phyloP scores from a whole-genome alignment of 2,797 vertebrate genomes.

The Ctenochaetus hawaiiensis region DNA sequence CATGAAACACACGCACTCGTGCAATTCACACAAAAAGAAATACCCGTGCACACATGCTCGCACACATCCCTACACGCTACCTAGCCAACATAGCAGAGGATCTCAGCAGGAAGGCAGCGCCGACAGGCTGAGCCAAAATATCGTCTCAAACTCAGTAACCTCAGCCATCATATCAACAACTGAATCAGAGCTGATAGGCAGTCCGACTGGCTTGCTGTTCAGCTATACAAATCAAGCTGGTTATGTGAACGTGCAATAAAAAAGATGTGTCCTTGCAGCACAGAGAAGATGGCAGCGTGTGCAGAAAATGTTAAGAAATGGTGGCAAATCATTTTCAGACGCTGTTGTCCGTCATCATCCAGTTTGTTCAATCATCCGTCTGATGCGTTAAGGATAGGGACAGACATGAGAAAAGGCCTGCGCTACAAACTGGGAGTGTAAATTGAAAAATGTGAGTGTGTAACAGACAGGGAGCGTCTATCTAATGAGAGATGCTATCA shows the following conservation, averaged over 20 bases:
- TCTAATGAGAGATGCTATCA: not conserved
- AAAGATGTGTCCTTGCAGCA: constrained; percentile 36
- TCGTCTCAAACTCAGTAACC: constrained; percentile 76
- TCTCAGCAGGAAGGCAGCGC: constrained; percentile 68
- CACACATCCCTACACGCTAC: constrained; percentile 65
- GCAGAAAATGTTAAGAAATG: constrained; percentile 37
- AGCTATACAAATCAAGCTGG: constrained; percentile 58
- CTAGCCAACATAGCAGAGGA: constrained; percentile 59
- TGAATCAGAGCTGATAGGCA: constrained; percentile 73
- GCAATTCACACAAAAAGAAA: constrained; percentile 28
- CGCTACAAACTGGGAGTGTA: not conserved
- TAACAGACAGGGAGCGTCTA: not conserved
- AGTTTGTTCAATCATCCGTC: constrained; percentile 53
- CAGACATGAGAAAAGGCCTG: not conserved
- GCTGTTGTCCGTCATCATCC: constrained; percentile 7
- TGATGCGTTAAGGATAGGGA: constrained; percentile 20
- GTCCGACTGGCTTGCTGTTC: constrained; percentile 54
- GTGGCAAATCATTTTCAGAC: constrained; percentile 40
- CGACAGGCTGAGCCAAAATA: constrained; percentile 77
- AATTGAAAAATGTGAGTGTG: not conserved
- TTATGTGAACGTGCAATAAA: constrained; percentile 53
- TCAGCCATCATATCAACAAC: constrained; percentile 67
- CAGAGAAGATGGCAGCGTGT: constrained; percentile 18
- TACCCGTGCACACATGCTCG: constrained; percentile 29
- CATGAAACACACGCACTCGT: constrained; percentile 18